Conservation (phyloP, 2,797 vertebrate genomes). For the Semaprochilodus insignis region DNA sequence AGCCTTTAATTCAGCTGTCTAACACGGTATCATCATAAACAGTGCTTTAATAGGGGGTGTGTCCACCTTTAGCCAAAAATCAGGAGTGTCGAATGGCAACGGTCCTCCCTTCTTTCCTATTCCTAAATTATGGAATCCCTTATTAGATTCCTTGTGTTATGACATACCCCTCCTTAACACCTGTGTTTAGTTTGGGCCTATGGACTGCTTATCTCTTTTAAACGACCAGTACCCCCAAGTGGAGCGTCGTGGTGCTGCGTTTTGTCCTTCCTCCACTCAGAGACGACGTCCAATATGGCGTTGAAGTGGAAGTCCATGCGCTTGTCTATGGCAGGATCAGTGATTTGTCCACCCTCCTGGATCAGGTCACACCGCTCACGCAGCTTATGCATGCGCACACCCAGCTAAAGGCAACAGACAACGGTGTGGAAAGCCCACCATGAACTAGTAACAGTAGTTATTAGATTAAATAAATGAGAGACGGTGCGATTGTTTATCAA, state of each 20-base stretch:
- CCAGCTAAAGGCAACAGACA: conserved; percentile 81
- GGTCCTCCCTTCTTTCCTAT: background rate
- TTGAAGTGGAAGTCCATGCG: conserved; percentile 99
- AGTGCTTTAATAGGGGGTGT: background rate
- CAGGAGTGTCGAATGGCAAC: background rate
- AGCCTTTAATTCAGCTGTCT: background rate
- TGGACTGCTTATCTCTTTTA: background rate
- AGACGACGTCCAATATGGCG: conserved; percentile 95
- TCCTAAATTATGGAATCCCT: too few species aligned
- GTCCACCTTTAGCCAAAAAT: too few species aligned
- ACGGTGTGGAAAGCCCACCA: background rate
- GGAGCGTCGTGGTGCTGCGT: conserved; percentile 91
- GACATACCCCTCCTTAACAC: background rate
- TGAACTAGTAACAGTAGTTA: too few species aligned
- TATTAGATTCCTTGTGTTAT: background rate
- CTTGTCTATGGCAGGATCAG: conserved; percentile 94
- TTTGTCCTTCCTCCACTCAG: conserved; percentile 98
- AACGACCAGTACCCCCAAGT: conserved; percentile 85
- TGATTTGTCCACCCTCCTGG: conserved; percentile 92
- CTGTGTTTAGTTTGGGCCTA: background rate
- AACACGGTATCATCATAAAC: background rate
- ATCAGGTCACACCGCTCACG: conserved; percentile 95
- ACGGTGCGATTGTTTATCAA: background rate
- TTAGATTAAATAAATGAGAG: too few species aligned
- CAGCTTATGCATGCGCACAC: conserved; percentile 93